Evolutionary conservation across 2,797 vertebrate species (phyloP), one percentile per base, ranked within the genome.

Genomic region (Coregonus sp.): DNA sequence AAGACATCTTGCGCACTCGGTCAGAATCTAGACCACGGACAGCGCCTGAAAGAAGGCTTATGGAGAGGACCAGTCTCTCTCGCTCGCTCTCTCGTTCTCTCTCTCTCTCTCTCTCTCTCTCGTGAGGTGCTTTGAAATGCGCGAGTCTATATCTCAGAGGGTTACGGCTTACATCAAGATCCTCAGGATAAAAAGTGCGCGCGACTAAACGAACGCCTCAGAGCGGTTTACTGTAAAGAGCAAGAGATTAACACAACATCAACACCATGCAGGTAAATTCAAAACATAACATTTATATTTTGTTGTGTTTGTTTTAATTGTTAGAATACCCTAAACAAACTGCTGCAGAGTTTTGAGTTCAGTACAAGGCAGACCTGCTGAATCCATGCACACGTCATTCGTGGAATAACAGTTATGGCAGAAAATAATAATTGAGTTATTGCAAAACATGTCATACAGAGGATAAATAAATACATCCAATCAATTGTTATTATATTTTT

Each of bases 231-330:
- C 75, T 77, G 65, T 73, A 66, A 52, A 25, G 61, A 74, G 4
- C 33, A 73, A 77, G 76, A 70, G 70, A 77, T 69, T 72, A 25
- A 78, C 75, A 69, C 18, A 78, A 63, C 69, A 72, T 50, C 77
- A 80, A 82, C 82, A 72, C 77, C 78, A 93, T 93, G 92, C 91
- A 93, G 92, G 91, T 92, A 86, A 33, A 69, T n/a, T n/a, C 14
- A 73, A 68, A 1, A 11, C 2, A 52, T 33, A 51, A 18, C 12
- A 52, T 37, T 0, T 2, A 37, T 1, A 12, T 5, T 66, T 65
- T 15, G 25, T 31, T 15, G 9, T 69, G 2, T 68, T 69, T 47
- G 40, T 47, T 11, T 7, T 47, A 18, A 33, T 69, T 16, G 59
- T 63, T 63, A 9, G 59, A 63, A 63, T 63, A 63, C 4, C 59